Conservation (phyloP, 2,113 vertebrate species). For the Trogon surrucura region DNA sequence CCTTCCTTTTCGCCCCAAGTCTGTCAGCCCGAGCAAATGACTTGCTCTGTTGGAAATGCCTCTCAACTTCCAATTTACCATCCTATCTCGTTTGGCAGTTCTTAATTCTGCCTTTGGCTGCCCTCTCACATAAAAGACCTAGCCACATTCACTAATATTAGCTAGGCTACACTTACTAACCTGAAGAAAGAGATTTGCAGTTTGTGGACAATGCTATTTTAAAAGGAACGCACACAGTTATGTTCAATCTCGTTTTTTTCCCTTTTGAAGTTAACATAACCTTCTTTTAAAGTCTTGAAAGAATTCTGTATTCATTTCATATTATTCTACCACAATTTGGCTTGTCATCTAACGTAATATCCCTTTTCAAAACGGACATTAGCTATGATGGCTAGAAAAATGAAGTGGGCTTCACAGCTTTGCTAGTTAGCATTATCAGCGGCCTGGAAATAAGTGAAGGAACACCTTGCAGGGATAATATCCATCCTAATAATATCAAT, state of each 20-base stretch:
- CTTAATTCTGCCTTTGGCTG: slow-evolving; percentile 1
- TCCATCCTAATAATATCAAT: not conserved
- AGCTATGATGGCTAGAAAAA: not conserved
- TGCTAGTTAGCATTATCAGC: not conserved
- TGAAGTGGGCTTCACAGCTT: not conserved
- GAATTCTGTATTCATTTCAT: not conserved
- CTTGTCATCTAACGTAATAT: not conserved
- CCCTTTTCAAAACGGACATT: not conserved
- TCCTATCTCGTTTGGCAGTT: not conserved
- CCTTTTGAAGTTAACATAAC: not conserved
- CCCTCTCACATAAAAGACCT: not conserved
- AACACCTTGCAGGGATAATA: not conserved
- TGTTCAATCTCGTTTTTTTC: not conserved
- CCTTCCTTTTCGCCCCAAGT: not conserved
- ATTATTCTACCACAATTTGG: not conserved
- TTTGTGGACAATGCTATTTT: not conserved
- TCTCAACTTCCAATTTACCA: slow-evolving; percentile 32
- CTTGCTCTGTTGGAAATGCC: not conserved
- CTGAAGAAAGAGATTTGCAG: not conserved
- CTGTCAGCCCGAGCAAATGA: slow-evolving; percentile 1
- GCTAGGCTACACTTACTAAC: not conserved
- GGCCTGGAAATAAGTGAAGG: not conserved
- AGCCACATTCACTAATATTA: not conserved
- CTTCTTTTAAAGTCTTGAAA: not conserved
- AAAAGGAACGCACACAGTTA: not conserved